Base-by-base conservation (phyloP, 2,888 invertebrate genomes). In the Limenitis arthemis region DNA sequence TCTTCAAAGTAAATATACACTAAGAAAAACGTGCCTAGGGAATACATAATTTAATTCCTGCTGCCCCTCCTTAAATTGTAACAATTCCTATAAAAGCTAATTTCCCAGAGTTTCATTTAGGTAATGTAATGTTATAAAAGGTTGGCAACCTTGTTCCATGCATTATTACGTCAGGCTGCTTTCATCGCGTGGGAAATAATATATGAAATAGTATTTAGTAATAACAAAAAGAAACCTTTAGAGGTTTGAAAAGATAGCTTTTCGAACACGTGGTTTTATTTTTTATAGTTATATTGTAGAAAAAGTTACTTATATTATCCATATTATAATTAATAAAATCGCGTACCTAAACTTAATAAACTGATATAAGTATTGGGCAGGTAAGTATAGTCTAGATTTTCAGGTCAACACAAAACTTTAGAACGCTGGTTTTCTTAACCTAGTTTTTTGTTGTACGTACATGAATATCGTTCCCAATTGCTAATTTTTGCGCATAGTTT, bases 171-270 rank as follows among this genome's bases (percentile, higher is more conserved):
- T 81, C 77, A 82, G 58, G 58, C 37, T 59, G 71, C 77, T 80
- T 80, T 81, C 79, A 69, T 79, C 74, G 78, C 82, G 79, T 85
- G 84, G 77, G 85, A 85, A 85, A n/a, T n/a, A n/a, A n/a, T 20
- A 20, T 20, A 20, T 20, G 20, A 3, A 20, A 20, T 20, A 20
- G 20, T 20, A 3, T 20, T 20, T 20, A 20, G 20, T 20, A 20
- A 20, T 20, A 20, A 20, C 20, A 1, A 20, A 20, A 20, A 20
- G 20, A 20, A 20, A 20, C 20, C 20, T 20, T 20, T 4, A 4
- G 20, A 1, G 20, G 1, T 20, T 20, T 4, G 2, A 20, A 20
- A 20, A 20, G 20, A 20, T 20, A 20, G 20, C 20, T 20, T 20
- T 20, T 20, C 20, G 20, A 20, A 20, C 20, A 20, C 20, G 4